Percentiles rank a stretch among this genome's conserved stretches.
Evolutionary conservation across 2,113 vertebrate genomes (phyloP).

Genomic region (Cyanistes caeruleus): DNA sequence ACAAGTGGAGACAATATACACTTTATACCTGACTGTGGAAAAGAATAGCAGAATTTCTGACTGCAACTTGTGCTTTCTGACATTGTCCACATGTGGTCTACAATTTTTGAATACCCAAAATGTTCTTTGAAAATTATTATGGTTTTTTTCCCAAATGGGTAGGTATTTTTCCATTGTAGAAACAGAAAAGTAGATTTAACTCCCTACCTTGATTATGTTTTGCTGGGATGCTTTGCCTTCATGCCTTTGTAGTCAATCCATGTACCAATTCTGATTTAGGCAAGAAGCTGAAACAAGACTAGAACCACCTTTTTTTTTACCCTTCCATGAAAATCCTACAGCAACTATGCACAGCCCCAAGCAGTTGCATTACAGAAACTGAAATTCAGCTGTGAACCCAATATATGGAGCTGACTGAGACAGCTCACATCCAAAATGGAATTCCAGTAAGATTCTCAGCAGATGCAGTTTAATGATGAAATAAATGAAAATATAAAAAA

Average conservation of each 20-base stretch:
- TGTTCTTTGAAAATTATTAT: background rate
- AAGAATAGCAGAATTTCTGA: background rate
- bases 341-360: background rate
- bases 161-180: background rate
- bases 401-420: background rate
- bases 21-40: background rate
- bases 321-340: background rate
- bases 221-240: background rate
- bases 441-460: background rate
- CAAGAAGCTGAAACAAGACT: background rate
- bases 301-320: background rate
- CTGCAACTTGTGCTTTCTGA: background rate
- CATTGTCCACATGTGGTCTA: background rate
- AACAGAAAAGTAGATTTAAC: background rate
- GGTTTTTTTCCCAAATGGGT: background rate
- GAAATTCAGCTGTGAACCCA: background rate
- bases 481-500: conserved; percentile 11
- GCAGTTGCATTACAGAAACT: background rate
- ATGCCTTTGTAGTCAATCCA: background rate
- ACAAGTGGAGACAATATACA: background rate
- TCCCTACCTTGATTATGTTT: background rate
- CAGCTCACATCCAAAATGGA: background rate
- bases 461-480: background rate
- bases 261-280: background rate
- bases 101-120: background rate